Evolutionary conservation across 1,140 invertebrate genomes (phyloP).

Genomic region (Drosophila takahashii): DNA sequence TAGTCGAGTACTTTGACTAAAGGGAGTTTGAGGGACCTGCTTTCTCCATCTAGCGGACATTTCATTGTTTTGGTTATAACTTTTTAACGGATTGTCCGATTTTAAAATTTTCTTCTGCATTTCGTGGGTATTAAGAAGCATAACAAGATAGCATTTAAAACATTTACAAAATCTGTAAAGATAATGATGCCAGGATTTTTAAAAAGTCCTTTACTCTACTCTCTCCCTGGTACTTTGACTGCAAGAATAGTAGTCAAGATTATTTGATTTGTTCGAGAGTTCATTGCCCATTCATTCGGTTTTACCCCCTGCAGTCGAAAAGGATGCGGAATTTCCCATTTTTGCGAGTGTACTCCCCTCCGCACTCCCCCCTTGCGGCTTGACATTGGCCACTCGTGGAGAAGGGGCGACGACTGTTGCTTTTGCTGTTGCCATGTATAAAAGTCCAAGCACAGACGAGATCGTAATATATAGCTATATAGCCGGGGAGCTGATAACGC

Average conservation of each 20-base stretch:
- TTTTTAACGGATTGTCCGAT: no score
- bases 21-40: no score
- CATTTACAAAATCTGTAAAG: no score
- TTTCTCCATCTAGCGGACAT: no score
- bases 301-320: neutral
- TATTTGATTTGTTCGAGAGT: neutral
- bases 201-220: no score
- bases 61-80: no score
- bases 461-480: constrained; percentile 32
- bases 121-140: no score
- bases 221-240: no score
- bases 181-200: no score
- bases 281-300: neutral
- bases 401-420: constrained; percentile 24
- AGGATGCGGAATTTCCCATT: neutral
- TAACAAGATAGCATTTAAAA: no score
- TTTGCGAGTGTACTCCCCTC: constrained; percentile 15
- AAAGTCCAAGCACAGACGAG: constrained; percentile 40
- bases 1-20: no score
- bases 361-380: neutral
- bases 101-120: no score
- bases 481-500: constrained; percentile 32
- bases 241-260: neutral
- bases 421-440: constrained; percentile 38
- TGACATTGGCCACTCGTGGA: constrained; percentile 37